Evolutionary conservation across 1,140 invertebrate genomes (phyloP).

Genomic region (Bombus pyrosoma): DNA sequence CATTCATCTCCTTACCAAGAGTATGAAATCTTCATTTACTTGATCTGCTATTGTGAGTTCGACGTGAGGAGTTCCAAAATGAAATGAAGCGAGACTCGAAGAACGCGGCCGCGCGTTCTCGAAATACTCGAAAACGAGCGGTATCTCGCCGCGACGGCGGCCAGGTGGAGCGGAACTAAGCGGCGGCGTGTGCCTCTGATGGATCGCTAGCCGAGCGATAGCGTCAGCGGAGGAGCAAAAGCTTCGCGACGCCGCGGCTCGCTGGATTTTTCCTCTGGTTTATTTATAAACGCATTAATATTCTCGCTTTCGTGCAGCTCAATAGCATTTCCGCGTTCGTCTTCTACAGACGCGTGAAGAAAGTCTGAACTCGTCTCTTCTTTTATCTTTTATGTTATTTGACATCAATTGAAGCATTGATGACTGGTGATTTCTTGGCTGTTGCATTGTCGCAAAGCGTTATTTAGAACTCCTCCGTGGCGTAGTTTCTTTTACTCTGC

Average conservation of each 20-base stretch:
- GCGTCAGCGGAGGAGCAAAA: conserved; percentile 11
- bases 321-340: conserved; percentile 69
- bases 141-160: conserved; percentile 16
- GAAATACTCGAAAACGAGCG: conserved; percentile 46
- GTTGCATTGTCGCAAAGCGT: neutral
- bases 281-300: conserved; percentile 79
- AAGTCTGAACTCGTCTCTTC: neutral
- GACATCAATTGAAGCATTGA: no score
- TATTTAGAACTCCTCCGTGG: neutral
- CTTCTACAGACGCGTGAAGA: neutral
- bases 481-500: no score
- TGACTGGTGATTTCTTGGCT: no score
- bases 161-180: conserved; percentile 48
- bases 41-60: neutral
- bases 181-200: conserved; percentile 16
- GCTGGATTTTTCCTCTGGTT: conserved; percentile 75
- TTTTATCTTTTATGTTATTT: neutral
- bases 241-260: conserved; percentile 27
- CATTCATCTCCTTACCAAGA: neutral
- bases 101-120: conserved; percentile 6
- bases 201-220: conserved; percentile 6
- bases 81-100: neutral
- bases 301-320: conserved; percentile 68
- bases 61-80: no score
- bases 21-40: neutral